A percentile compares a stretch with the other conserved stretches of the same genome.
Conservation (phyloP, 92 coral and sea anemone genomes). For the Plumapathes pennacea region DNA sequence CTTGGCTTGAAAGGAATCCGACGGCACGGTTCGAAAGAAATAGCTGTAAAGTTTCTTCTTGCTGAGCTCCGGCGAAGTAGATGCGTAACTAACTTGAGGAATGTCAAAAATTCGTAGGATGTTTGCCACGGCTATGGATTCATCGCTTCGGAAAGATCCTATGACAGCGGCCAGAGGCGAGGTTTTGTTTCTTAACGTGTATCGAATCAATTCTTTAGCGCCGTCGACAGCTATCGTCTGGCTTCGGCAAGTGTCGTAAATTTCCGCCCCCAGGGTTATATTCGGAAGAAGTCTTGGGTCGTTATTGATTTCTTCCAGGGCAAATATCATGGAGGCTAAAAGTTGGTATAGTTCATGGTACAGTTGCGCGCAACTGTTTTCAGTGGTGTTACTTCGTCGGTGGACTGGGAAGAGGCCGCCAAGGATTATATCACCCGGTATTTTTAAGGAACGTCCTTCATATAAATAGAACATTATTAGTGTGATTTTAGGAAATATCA, state of each 20-base stretch:
- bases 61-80: conserved; percentile 63
- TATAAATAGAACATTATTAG: no score
- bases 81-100: conserved; percentile 65
- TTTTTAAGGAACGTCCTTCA: no score
- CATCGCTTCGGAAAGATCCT: conserved; percentile 40
- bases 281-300: conserved; percentile 28
- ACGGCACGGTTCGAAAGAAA: conserved; percentile 76
- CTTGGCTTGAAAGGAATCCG: conserved; percentile 18
- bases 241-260: conserved; percentile 52
- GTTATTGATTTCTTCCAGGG: conserved; percentile 23
- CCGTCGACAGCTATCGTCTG: conserved; percentile 38
- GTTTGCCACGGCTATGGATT: conserved; percentile 35
- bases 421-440: no score
- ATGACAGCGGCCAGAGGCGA: conserved; percentile 44
- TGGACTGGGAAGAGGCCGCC: conserved; percentile 34
- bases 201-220: conserved; percentile 32
- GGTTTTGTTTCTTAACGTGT: conserved; percentile 1
- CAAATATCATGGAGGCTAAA: conserved; percentile 35
- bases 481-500: no score
- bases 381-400: conserved; percentile 13
- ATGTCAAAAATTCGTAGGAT: conserved; percentile 33
- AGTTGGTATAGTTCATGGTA: conserved; percentile 26
- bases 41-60: conserved; percentile 66
- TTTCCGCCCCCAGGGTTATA: conserved; percentile 41
- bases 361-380: conserved; percentile 22